These are phyloP conservation scores for Poecilus cupreus DNA, from an alignment of 2,888 invertebrate genomes.

Conservation along the genomic window DNA sequence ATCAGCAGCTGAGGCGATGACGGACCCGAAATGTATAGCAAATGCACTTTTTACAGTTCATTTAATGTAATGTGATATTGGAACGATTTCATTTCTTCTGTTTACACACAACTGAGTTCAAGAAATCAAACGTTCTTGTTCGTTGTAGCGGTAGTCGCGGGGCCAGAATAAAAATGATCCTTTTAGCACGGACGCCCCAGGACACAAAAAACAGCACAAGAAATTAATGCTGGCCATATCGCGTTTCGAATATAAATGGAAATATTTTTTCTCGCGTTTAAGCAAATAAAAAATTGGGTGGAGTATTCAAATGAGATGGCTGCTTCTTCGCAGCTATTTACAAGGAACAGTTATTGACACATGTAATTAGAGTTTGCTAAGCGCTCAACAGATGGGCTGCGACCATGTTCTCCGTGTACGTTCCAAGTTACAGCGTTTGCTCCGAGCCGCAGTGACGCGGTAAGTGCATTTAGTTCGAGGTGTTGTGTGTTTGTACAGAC, in stretches of 20 bases:
- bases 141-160: background rate
- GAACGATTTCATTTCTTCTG: constrained; percentile 45
- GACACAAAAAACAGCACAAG: constrained; percentile 35
- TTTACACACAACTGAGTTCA: constrained; percentile 48
- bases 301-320: constrained; percentile 18
- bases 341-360: constrained; percentile 49
- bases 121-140: constrained; percentile 41
- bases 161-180: constrained; percentile 47
- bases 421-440: too few relatives aligned
- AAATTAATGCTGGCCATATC: constrained; percentile 43
- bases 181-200: constrained; percentile 25
- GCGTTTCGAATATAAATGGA: constrained; percentile 50
- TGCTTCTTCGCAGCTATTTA: constrained; percentile 4
- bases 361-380: constrained; percentile 40
- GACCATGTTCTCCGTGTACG: background rate
- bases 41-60: constrained; percentile 69
- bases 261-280: constrained; percentile 21
- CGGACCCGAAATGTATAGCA: constrained; percentile 50
- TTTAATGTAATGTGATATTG: constrained; percentile 64
- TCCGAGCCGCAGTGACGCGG: background rate
- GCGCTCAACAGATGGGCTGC: constrained; percentile 41
- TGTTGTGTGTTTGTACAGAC: constrained; percentile 18
- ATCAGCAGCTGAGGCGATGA: constrained; percentile 42
- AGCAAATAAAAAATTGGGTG: constrained; percentile 2
- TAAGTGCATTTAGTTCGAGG: constrained; percentile 1